Evolutionary conservation across 2,797 vertebrate genomes (phyloP).

Genomic region (Tamandua tetradactyla): DNA sequence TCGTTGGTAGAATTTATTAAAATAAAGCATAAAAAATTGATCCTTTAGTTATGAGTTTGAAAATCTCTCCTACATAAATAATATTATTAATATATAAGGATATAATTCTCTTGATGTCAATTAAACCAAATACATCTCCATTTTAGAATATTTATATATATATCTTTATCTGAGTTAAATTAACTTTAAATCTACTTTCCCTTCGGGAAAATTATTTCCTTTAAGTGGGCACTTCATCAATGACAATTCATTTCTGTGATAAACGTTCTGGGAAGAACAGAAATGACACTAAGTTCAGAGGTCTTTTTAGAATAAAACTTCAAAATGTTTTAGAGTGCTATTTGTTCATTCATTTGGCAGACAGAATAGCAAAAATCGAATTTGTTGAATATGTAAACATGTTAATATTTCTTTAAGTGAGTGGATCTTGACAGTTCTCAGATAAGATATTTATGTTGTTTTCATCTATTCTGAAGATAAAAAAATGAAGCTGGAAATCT

Average conservation of each 20-base stretch:
- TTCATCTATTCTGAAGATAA: neutral
- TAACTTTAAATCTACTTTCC: neutral
- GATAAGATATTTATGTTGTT: neutral
- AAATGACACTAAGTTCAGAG: neutral
- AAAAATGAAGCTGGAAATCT: neutral
- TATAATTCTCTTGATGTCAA: neutral
- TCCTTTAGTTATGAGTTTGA: neutral
- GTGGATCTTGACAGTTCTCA: neutral
- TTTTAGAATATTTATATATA: neutral
- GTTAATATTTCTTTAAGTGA: neutral
- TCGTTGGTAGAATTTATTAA: neutral
- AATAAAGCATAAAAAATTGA: neutral
- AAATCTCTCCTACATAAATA: neutral
- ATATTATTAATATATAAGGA: neutral
- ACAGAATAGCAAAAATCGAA: neutral
- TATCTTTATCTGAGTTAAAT: neutral
- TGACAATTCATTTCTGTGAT: neutral
- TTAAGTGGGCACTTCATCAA: neutral
- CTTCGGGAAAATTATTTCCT: neutral
- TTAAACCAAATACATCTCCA: neutral
- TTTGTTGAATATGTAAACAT: neutral
- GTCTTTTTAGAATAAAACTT: neutral
- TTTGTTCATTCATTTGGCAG: neutral
- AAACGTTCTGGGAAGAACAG: neutral
- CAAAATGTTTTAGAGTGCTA: neutral